Evolutionary conservation across 2,888 invertebrate genomes (phyloP), one percentile per base, ranked within the genome.

Genomic region (Chalcis sispes): DNA sequence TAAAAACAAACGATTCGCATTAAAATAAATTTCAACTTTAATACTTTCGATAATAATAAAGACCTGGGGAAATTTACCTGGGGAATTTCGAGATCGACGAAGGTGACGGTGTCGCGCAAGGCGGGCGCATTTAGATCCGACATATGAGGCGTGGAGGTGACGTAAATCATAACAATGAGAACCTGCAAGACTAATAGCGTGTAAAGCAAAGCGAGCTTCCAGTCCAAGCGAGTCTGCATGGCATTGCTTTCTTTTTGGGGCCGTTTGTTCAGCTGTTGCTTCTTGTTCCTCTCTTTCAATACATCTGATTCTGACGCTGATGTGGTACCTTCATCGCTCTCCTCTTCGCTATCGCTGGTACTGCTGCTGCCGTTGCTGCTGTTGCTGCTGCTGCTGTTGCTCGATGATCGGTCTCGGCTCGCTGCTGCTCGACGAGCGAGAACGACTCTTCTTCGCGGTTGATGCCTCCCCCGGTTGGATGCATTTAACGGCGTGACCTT

Each of bases 221-320:
- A 88, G 84, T 88, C 88, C 76, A 88, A 79, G 73, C 87, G 87
- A 82, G 83, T 81, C 86, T 87, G 87, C 88, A 88, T 88, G 81
- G 84, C 86, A 86, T 82, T 79, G 75, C 77, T 79, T 65, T 78
- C 70, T 72, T 58, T 61, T 27, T 25, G 48, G 7, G 13, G 10
- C n/a, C 18, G 25, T 32, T 42, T 27, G 7, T 46, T n/a, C 13
- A 20, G 56, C 0, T 7, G 32, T 15, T 67, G 52, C 23, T 74
- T 58, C 1, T 15, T 40, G 7, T 23, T 29, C 2, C 40, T 48
- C 15, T 25, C 27, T 27, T 46, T 59, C 15, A 36, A 15, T 56
- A 52, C 18, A 23, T 48, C 2, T 42, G 61, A 7, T 27, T 36
- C 4, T 27, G 54, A 20, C 10, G 25, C 48, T 46, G 27, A 25